phyloP scores from a whole-genome alignment of 2,888 invertebrate genomes.

The Thecocarcelia acutangulata region DNA sequence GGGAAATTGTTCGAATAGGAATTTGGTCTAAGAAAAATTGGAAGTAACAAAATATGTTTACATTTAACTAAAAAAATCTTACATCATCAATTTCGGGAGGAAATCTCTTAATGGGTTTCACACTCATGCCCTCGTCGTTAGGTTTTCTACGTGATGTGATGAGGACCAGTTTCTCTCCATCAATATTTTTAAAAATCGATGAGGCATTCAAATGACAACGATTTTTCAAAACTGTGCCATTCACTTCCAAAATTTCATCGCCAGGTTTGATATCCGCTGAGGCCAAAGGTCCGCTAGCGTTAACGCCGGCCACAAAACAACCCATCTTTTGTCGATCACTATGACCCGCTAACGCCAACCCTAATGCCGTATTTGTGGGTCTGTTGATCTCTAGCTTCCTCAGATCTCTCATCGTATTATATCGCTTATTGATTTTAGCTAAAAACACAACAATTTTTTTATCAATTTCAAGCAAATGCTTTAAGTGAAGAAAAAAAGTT shows the following conservation, averaged over 20 bases:
- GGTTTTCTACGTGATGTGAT: constrained; percentile 82
- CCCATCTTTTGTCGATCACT: constrained; percentile 96
- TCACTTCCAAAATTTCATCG: constrained; percentile 97
- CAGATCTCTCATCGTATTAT: constrained; percentile 90
- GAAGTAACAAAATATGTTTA: not conserved
- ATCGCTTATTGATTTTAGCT: constrained; percentile 97
- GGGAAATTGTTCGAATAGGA: constrained; percentile 80
- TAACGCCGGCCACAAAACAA: constrained; percentile 97
- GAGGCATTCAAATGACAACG: constrained; percentile 98
- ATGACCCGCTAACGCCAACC: constrained; percentile 96
- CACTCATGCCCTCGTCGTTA: constrained; percentile 87
- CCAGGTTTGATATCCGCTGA: constrained; percentile 91
- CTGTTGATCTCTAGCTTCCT: constrained; percentile 85
- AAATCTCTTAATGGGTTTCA: constrained; percentile 93
- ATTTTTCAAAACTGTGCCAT: constrained; percentile 95
- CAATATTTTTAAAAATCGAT: constrained; percentile 95
- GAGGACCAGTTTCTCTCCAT: constrained; percentile 91
- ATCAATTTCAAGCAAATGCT: not conserved
- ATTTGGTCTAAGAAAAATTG: constrained; percentile 74
- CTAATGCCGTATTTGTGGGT: constrained; percentile 89
- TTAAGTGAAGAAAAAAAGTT: too few relatives aligned
- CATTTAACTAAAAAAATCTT: constrained; percentile 71
- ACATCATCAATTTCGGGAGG: constrained; percentile 92
- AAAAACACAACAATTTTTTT: not conserved
- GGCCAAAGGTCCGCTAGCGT: constrained; percentile 91